Base-by-base conservation (phyloP, 1,140 invertebrate genomes). In the Trypoxylus dichotomus region DNA sequence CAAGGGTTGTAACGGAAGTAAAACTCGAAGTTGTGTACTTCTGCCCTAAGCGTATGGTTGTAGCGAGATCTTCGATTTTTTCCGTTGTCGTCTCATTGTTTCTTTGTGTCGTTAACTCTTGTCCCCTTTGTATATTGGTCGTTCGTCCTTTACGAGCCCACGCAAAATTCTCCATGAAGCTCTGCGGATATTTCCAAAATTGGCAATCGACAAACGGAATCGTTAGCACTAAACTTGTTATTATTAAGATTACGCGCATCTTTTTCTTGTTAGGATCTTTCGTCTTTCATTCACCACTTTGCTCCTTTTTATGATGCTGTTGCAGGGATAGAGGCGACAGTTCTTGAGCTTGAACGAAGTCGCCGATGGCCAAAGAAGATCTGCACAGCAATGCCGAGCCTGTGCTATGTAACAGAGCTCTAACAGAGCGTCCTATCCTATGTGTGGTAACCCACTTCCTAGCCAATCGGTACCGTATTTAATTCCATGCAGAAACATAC, bases 371-470 rank as follows among this genome's bases (percentile, higher is more conserved):
- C 81, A 79, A 79, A 71, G 82, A 81, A 80, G 80, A 80, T 84
- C 82, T 83, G 83, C 80, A 77, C 79, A 79, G 77, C 78, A 77
- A 79, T 80, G 81, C 80, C 80, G 79, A 82, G 78, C 79, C 82
- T 83, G 80, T 81, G 82, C 81, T 84, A 81, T 82, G 80, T 83
- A 83, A 75, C 58, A 47, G 43, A 15, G 80, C 76, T 80, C 81
- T 76, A 80, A 79, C 78, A 78, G 32, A 37, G 77, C 79, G 43
- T 79, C 80, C 78, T 80, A 81, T 75, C 43, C 74, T 41, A 21
- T 21, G 42, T 21, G 42, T 25, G 75, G 79, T 85, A 85, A 85
- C 84, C 85, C 83, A 85, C 84, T 85, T 85, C 83, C 80, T 84
- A 83, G 80, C 82, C 81, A 83, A 84, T 84, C 79, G 60, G 82